A percentile compares a stretch with the other conserved stretches of the same genome.
phyloP scores from a whole-genome alignment of 2,797 vertebrate genomes.

The Falco columbarius region DNA sequence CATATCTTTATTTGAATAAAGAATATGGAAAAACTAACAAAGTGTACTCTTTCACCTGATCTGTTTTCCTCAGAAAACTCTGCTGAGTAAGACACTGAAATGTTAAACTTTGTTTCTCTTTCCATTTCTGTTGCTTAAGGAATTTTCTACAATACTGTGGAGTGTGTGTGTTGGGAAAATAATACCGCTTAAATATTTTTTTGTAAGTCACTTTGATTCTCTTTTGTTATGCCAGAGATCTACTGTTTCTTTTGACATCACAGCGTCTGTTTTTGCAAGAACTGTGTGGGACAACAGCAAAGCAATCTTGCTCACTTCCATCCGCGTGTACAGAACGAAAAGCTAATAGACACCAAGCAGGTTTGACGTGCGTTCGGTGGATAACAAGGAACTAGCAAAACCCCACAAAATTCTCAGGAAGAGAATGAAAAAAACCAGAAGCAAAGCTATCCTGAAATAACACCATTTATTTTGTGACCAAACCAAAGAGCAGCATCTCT shows the following conservation, averaged over 20 bases:
- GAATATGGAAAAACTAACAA: slow-evolving; percentile 67
- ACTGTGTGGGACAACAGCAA: neutral
- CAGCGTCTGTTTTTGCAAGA: neutral
- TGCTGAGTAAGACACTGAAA: slow-evolving; percentile 63
- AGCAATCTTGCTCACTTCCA: neutral
- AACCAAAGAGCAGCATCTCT: neutral
- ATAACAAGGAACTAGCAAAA: neutral
- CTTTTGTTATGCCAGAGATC: slow-evolving; percentile 24
- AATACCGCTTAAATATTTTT: neutral
- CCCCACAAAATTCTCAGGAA: neutral
- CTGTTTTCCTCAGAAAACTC: slow-evolving; percentile 51
- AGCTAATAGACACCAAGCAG: neutral
- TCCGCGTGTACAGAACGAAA: neutral
- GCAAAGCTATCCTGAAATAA: neutral
- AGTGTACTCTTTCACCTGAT: slow-evolving; percentile 48
- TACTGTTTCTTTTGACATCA: slow-evolving; percentile 39
- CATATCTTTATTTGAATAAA: slow-evolving; percentile 67
- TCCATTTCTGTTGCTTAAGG: slow-evolving; percentile 47
- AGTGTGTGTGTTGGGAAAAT: neutral
- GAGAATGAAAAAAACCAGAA: neutral
- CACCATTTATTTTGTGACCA: neutral
- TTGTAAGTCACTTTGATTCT: slow-evolving; percentile 13
- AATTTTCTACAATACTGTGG: slow-evolving; percentile 42
- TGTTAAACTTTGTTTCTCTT: slow-evolving; percentile 67
- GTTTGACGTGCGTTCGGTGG: neutral